These are phyloP conservation scores for Perodicticus potto DNA, from an alignment of 2,797 vertebrate species.

Conservation along the genomic window DNA sequence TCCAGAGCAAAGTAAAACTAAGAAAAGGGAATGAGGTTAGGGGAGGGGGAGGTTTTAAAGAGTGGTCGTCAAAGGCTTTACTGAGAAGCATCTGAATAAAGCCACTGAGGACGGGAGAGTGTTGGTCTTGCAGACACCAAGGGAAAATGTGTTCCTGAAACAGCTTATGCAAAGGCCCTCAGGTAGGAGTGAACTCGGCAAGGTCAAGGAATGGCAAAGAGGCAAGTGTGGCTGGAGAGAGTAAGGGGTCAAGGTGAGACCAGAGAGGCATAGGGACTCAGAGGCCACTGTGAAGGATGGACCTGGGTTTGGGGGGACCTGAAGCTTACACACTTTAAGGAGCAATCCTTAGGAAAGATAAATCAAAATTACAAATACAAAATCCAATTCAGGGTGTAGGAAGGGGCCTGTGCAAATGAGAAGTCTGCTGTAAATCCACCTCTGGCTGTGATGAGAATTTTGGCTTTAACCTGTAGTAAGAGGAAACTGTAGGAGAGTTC, in stretches of 20 bases:
- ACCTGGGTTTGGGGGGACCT: neutral
- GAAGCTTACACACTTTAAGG: neutral
- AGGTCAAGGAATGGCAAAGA: neutral
- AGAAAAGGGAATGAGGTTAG: neutral
- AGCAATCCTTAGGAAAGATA: neutral
- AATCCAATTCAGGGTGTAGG: neutral
- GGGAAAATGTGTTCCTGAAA: neutral
- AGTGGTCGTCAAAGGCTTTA: neutral
- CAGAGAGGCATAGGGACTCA: neutral
- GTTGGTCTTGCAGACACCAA: neutral
- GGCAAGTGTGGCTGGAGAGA: neutral
- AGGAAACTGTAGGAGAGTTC: neutral
- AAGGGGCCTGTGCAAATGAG: neutral
- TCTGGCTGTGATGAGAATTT: neutral
- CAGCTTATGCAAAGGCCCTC: neutral
- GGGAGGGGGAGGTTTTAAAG: neutral
- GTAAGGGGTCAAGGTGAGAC: neutral
- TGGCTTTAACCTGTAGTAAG: neutral
- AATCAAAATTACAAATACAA: slow-evolving; percentile 11
- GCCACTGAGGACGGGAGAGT: neutral
- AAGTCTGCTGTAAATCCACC: neutral
- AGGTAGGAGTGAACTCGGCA: neutral
- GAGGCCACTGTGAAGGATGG: neutral
- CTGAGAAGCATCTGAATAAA: neutral
- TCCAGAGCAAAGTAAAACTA: neutral